Conservation (phyloP, 92 coral and sea anemone species). For the Siderastrea radians region DNA sequence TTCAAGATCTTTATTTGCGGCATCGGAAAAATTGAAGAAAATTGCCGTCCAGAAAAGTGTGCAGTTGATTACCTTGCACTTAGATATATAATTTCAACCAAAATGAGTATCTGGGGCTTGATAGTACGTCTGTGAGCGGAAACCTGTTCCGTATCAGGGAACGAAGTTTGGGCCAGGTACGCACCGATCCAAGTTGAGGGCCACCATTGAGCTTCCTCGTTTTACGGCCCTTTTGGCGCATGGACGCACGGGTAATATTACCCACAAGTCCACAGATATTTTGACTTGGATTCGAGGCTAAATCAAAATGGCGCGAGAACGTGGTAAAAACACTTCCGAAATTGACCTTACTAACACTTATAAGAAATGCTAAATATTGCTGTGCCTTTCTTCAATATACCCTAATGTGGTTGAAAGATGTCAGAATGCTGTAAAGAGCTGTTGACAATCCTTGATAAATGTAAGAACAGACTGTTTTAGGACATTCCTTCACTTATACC, state of each 20-base stretch:
- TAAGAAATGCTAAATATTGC: constrained; percentile 58
- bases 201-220: no score
- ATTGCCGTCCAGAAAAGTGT: no score
- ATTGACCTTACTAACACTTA: constrained; percentile 57
- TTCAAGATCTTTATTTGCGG: no score
- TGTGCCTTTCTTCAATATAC: constrained; percentile 17
- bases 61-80: no score
- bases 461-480: constrained; percentile 56
- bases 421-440: constrained; percentile 98
- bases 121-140: no score
- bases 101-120: no score
- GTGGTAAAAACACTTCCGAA: constrained; percentile 59
- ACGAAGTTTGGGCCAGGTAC: no score
- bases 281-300: constrained; percentile 42
- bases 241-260: constrained; percentile 11
- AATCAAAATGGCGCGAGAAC: constrained; percentile 95
- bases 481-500: background rate
- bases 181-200: no score
- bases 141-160: no score
- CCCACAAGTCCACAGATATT: constrained; percentile 10
- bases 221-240: background rate
- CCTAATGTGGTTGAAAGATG: constrained; percentile 70
- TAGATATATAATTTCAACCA: no score
- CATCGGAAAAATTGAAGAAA: no score
- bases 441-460: constrained; percentile 88